Evolutionary conservation across 2,113 vertebrate species (phyloP).

Genomic region (Charina bottae): DNA sequence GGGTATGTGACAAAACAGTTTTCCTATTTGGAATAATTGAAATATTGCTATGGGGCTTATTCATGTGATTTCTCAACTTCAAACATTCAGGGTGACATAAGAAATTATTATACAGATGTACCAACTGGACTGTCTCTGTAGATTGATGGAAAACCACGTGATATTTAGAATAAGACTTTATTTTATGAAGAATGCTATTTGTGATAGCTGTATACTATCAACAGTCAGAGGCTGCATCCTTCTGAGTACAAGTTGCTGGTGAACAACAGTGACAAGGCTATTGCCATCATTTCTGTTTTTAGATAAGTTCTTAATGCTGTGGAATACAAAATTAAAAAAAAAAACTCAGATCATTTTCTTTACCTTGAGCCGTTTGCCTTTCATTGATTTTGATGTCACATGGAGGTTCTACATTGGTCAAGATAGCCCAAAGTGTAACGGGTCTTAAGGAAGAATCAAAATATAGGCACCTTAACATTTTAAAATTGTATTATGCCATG

Average conservation of each 20-base stretch:
- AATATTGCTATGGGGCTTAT: not conserved
- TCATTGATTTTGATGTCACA: not conserved
- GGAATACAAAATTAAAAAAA: not conserved
- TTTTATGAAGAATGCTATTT: not conserved
- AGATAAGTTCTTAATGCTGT: not conserved
- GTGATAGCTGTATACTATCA: not conserved
- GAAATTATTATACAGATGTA: not conserved
- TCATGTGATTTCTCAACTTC: not conserved
- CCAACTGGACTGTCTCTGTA: not conserved
- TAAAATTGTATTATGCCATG: not conserved
- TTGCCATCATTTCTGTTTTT: not conserved
- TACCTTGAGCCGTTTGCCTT: not conserved
- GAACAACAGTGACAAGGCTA: not conserved
- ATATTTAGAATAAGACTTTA: not conserved
- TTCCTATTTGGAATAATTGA: not conserved
- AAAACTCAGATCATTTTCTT: no score
- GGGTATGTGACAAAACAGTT: not conserved
- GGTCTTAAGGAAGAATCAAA: not conserved
- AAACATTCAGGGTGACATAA: not conserved
- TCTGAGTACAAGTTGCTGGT: not conserved
- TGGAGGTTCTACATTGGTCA: not conserved
- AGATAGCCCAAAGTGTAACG: not conserved
- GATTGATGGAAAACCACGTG: constrained; percentile 5
- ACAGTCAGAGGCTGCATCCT: not conserved
- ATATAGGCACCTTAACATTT: not conserved